A percentile compares a stretch with the other conserved stretches of the same genome.
phyloP scores from a whole-genome alignment of 2,113 vertebrate species.

The Lophochroa leadbeateri region DNA sequence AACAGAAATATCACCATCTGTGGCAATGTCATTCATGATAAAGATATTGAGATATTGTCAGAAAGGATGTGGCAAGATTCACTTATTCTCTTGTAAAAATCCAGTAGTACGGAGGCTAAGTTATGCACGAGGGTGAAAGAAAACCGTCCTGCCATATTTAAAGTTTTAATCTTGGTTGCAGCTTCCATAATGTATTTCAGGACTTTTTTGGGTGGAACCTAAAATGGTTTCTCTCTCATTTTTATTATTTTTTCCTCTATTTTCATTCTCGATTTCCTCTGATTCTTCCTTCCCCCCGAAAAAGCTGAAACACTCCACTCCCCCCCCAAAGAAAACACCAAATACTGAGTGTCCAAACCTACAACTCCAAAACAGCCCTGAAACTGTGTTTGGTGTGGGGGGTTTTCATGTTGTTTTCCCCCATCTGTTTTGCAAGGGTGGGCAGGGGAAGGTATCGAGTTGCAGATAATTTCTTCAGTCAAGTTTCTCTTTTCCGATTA shows the following conservation, averaged over 20 bases:
- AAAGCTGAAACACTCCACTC: not conserved
- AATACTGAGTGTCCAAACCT: not conserved
- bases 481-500: not conserved
- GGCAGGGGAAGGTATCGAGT: rapidly evolving
- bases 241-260: rapidly evolving
- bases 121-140: not conserved
- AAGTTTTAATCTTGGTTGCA: not conserved
- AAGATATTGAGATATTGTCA: not conserved
- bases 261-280: not conserved
- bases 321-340: rapidly evolving
- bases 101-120: not conserved
- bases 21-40: not conserved
- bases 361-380: not conserved
- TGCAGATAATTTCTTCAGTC: not conserved
- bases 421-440: not conserved
- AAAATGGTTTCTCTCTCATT: rapidly evolving
- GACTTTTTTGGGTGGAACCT: not conserved
- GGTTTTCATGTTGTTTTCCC: rapidly evolving
- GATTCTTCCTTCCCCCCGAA: rapidly evolving
- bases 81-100: not conserved
- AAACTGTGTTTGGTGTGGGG: not conserved
- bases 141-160: not conserved
- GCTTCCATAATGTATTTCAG: not conserved
- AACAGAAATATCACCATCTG: constrained; percentile 59
- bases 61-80: not conserved